Evolutionary conservation across 2,888 invertebrate species (phyloP).

Genomic region (Keiferia lycopersicella): DNA sequence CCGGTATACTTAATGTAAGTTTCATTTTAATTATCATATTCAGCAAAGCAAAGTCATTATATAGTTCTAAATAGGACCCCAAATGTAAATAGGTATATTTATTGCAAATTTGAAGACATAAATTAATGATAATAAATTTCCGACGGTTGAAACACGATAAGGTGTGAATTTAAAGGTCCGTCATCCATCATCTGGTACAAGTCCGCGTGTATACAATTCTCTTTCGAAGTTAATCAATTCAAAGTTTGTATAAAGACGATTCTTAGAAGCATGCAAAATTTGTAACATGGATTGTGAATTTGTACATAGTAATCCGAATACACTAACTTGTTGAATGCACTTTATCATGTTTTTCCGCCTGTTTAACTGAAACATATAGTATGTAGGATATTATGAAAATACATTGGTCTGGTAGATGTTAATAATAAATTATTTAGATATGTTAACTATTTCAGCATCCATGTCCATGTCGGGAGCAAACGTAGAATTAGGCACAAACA

Average conservation of each 20-base stretch:
- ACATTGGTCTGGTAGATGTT: background rate
- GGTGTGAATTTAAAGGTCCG: conserved; percentile 45
- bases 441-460: conserved; percentile 81
- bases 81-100: conserved; percentile 60
- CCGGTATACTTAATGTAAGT: conserved; percentile 60
- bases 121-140: conserved; percentile 31
- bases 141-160: conserved; percentile 65
- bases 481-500: conserved; percentile 76
- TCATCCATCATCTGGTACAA: background rate
- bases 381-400: background rate
- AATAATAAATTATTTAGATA: background rate
- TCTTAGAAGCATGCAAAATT: conserved; percentile 53
- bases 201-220: background rate
- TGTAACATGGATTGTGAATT: conserved; percentile 50
- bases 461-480: conserved; percentile 85
- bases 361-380: background rate
- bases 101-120: conserved; percentile 35
- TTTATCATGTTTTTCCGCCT: conserved; percentile 19
- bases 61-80: conserved; percentile 35
- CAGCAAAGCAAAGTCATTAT: conserved; percentile 74
- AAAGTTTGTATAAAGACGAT: conserved; percentile 28
- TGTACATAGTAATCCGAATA: conserved; percentile 42
- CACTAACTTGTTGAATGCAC: conserved; percentile 6
- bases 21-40: conserved; percentile 31
- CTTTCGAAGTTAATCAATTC: background rate